phyloP scores from a whole-genome alignment of 2,113 vertebrate species.

The Colius striatus region DNA sequence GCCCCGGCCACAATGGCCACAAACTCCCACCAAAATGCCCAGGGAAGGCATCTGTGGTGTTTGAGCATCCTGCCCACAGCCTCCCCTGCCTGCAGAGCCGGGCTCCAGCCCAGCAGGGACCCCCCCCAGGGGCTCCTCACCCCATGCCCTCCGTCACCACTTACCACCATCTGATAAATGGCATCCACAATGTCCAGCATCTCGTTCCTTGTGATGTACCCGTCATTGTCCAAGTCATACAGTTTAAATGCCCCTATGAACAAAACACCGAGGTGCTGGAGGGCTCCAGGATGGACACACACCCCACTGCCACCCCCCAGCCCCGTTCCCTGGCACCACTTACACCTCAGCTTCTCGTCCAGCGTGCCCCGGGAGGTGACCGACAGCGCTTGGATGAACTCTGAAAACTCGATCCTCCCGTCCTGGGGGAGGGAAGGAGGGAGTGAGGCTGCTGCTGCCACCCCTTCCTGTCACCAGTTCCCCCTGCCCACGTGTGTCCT shows the following conservation, averaged over 20 bases:
- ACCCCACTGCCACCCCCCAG: not conserved
- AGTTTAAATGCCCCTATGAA: slow-evolving; percentile 95
- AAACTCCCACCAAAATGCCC: rapidly evolving
- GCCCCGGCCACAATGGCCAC: rapidly evolving
- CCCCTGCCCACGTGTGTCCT: rapidly evolving
- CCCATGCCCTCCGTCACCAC: not conserved
- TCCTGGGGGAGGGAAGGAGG: slow-evolving; percentile 78
- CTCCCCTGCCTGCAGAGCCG: rapidly evolving
- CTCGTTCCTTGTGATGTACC: slow-evolving; percentile 97
- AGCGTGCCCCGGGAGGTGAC: slow-evolving; percentile 96
- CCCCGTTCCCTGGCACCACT: slow-evolving; percentile 40
- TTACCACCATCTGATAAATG: slow-evolving; percentile 99
- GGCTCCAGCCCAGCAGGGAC: not conserved
- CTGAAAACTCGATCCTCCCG: slow-evolving; percentile 95
- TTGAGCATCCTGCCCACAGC: not conserved
- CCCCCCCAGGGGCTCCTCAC: not conserved
- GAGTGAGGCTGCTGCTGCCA: not conserved
- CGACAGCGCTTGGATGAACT: slow-evolving; percentile 98
- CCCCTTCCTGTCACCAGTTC: not conserved
- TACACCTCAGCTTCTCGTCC: slow-evolving; percentile 97
- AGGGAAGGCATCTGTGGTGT: not conserved
- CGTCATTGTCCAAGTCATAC: slow-evolving; percentile 96
- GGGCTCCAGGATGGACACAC: rapidly evolving
- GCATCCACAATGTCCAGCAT: slow-evolving; percentile 99
- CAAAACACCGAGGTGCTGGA: not conserved